These are phyloP conservation scores for Scaptomyza tumidula DNA, from an alignment of 2,888 invertebrate genomes.

Conservation along the genomic window DNA sequence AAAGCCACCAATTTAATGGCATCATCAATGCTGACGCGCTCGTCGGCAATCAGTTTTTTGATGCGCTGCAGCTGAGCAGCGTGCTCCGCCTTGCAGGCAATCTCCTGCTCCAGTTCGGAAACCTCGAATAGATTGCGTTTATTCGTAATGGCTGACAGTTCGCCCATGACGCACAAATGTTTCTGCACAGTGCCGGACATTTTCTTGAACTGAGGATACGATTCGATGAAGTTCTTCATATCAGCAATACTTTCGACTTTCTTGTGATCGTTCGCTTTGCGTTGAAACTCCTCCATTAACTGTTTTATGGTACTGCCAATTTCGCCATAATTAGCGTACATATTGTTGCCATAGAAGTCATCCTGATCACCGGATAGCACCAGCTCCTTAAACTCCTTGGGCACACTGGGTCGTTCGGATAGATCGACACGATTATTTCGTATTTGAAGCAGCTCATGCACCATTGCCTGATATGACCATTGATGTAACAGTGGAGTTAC, in stretches of 20 bases:
- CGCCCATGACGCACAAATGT: conserved; percentile 98
- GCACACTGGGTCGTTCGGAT: conserved; percentile 92
- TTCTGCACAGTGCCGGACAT: conserved; percentile 98
- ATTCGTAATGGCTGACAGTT: conserved; percentile 93
- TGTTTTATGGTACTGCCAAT: conserved; percentile 98
- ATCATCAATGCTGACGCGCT: conserved; percentile 90
- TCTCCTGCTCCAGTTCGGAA: conserved; percentile 96
- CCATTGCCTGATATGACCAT: conserved; percentile 99
- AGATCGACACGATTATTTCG: conserved; percentile 97
- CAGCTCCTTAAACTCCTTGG: conserved; percentile 95
- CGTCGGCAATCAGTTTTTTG: conserved; percentile 90
- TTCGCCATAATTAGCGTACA: conserved; percentile 98
- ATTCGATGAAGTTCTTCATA: conserved; percentile 99
- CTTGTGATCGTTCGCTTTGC: conserved; percentile 90
- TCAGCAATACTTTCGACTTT: conserved; percentile 97
- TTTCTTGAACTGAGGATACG: conserved; percentile 99
- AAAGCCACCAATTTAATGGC: conserved; percentile 94
- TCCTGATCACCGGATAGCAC: conserved; percentile 98
- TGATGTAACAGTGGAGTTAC: conserved; percentile 97
- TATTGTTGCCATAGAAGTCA: conserved; percentile 97
- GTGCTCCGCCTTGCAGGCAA: conserved; percentile 94
- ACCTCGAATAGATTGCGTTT: conserved; percentile 93
- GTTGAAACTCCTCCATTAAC: conserved; percentile 98
- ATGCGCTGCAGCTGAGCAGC: conserved; percentile 92
- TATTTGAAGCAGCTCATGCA: conserved; percentile 97